These are phyloP conservation scores for Eupeodes latifasciatus DNA, from an alignment of 2,888 invertebrate species.

Conservation along the genomic window DNA sequence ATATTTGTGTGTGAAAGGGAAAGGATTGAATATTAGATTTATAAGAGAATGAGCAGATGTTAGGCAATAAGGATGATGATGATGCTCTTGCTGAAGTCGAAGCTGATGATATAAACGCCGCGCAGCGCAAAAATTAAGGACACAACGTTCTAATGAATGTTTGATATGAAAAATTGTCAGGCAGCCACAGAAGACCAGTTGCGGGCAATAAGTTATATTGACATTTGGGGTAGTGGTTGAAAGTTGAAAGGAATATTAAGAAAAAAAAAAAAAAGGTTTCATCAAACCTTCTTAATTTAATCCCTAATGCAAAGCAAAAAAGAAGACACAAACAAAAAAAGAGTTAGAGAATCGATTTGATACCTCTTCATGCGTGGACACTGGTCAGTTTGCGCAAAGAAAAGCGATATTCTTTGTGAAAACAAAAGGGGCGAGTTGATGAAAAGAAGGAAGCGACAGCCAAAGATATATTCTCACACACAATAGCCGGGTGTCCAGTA, in stretches of 20 bases:
- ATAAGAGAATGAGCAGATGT: constrained; percentile 63
- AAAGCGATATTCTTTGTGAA: constrained; percentile 63
- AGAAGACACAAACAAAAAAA: background rate
- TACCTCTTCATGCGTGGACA: constrained; percentile 62
- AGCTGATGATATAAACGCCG: constrained; percentile 18
- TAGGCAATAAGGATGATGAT: constrained; percentile 56
- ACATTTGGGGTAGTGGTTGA: constrained; percentile 69
- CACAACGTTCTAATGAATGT: constrained; percentile 14
- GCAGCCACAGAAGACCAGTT: constrained; percentile 53
- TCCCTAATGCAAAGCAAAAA: constrained; percentile 70
- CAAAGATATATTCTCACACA: constrained; percentile 71
- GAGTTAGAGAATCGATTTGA: constrained; percentile 58
- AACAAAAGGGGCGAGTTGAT: constrained; percentile 48
- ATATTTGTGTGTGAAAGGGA: constrained; percentile 40
- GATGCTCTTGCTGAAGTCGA: constrained; percentile 8
- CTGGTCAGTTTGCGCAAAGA: constrained; percentile 68
- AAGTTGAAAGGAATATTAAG: background rate
- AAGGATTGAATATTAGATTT: constrained; percentile 60
- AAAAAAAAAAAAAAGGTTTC: constrained; percentile 42
- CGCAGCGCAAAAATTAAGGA: constrained; percentile 53
- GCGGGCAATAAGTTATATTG: constrained; percentile 76
- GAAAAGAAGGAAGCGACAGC: constrained; percentile 68
- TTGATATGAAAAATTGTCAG: constrained; percentile 41
- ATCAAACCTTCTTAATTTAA: constrained; percentile 74
- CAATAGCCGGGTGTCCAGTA: constrained; percentile 75